A percentile compares a stretch with the other conserved stretches of the same genome.
phyloP scores from a whole-genome alignment of 1,140 invertebrate species.

The Nasonia giraulti region DNA sequence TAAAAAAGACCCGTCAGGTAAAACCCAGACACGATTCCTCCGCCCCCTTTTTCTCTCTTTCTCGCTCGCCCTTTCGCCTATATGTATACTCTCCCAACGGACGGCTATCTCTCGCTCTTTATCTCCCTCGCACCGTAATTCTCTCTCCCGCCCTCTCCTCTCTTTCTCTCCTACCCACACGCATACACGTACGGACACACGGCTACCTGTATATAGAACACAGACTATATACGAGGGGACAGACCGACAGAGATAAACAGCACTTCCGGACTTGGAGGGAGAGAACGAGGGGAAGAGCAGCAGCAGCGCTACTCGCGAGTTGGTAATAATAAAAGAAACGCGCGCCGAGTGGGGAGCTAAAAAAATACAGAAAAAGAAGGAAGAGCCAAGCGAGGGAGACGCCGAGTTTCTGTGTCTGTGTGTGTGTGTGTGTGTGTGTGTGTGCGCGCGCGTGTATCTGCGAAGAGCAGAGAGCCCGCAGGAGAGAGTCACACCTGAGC shows the following conservation, averaged over 20 bases:
- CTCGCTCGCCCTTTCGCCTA: slow-evolving; percentile 29
- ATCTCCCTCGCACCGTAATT: slow-evolving; percentile 51
- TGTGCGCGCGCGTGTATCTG: slow-evolving; percentile 55
- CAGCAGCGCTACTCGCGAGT: background rate
- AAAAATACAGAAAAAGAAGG: background rate
- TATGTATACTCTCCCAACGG: slow-evolving; percentile 20
- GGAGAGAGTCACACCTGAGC: slow-evolving; percentile 73
- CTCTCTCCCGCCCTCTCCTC: slow-evolving; percentile 30
- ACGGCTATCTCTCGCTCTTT: slow-evolving; percentile 43
- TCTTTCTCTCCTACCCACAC: background rate
- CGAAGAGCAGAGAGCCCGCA: slow-evolving; percentile 65
- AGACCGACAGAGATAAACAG: slow-evolving; percentile 74
- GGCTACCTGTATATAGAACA: slow-evolving; percentile 31
- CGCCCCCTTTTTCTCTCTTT: slow-evolving; percentile 5
- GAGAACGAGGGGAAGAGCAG: slow-evolving; percentile 29
- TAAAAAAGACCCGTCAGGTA: slow-evolving; percentile 6
- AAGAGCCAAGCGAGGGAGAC: slow-evolving; percentile 53
- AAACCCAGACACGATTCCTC: slow-evolving; percentile 11
- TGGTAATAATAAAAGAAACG: slow-evolving; percentile 5
- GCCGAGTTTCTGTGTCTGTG: background rate
- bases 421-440: no score
- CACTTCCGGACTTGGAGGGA: slow-evolving; percentile 70
- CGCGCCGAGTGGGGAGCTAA: background rate
- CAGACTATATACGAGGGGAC: slow-evolving; percentile 65
- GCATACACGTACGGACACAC: slow-evolving; percentile 20